Conservation (phyloP, 2,797 vertebrate species). For the Serranus cabrilla region DNA sequence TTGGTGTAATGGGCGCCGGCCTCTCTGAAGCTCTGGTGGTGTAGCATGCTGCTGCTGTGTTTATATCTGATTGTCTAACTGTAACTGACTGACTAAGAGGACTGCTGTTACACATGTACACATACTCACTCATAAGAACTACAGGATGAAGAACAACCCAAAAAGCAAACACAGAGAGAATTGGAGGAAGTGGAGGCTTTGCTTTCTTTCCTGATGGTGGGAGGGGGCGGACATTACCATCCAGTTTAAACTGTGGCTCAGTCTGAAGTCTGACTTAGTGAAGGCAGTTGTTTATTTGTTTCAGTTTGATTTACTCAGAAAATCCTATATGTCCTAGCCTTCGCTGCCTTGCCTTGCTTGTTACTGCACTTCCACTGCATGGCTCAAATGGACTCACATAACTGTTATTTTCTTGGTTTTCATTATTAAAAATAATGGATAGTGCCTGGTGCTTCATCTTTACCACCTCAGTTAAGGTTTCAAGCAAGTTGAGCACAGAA, state of each 20-base stretch:
- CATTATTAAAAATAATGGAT: too few relatives aligned
- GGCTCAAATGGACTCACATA: too few relatives aligned
- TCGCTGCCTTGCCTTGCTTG: too few relatives aligned
- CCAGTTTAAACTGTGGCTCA: neutral
- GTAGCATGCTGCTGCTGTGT: constrained; percentile 19
- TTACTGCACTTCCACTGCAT: too few relatives aligned
- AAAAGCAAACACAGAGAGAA: constrained; percentile 59
- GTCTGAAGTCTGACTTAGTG: neutral
- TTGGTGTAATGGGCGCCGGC: neutral
- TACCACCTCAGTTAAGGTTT: too few relatives aligned
- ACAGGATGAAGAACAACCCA: constrained; percentile 48
- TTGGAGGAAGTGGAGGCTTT: constrained; percentile 62
- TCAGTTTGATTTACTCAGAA: too few relatives aligned
- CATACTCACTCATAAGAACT: neutral
- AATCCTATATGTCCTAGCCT: too few relatives aligned
- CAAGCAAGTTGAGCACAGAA: too few relatives aligned
- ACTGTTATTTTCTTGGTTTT: too few relatives aligned
- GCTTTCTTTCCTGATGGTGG: constrained; percentile 38
- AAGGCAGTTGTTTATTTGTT: neutral
- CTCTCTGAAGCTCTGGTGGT: constrained; percentile 42
- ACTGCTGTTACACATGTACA: neutral
- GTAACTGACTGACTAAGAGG: neutral
- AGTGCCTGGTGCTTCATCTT: too few relatives aligned
- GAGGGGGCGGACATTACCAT: constrained; percentile 9
- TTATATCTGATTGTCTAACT: neutral